Percentiles rank a stretch among this genome's conserved stretches.
phyloP scores from a whole-genome alignment of 2,888 invertebrate species.

The Cynaeus angustus region DNA sequence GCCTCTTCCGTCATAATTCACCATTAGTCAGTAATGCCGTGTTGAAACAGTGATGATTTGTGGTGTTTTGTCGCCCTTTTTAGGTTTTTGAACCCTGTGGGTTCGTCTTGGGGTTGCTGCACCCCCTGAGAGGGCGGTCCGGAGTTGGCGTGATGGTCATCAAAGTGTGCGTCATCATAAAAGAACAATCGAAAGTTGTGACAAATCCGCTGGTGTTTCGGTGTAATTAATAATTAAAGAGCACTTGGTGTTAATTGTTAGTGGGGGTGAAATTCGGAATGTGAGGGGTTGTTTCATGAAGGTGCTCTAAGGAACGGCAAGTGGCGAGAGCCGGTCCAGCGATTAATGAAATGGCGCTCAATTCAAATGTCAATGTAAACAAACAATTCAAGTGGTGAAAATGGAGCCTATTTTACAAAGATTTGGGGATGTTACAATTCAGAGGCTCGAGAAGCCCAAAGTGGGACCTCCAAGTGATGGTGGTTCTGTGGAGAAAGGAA shows the following conservation, averaged over 20 bases:
- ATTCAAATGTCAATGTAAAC: slow-evolving; percentile 63
- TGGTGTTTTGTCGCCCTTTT: slow-evolving; percentile 27
- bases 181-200: slow-evolving; percentile 14
- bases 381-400: slow-evolving; percentile 46
- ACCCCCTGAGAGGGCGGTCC: slow-evolving; percentile 14
- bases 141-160: slow-evolving; percentile 27
- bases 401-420: slow-evolving; percentile 75
- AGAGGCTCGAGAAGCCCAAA: slow-evolving; percentile 71
- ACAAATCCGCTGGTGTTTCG: slow-evolving; percentile 7
- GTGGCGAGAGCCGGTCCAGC: slow-evolving; percentile 58
- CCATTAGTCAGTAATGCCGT: slow-evolving; percentile 27
- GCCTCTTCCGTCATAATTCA: slow-evolving; percentile 19
- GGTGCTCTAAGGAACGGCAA: background rate
- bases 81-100: slow-evolving; percentile 7
- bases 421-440: slow-evolving; percentile 77
- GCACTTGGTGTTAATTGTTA: slow-evolving; percentile 11
- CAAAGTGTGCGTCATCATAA: slow-evolving; percentile 22
- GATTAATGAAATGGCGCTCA: slow-evolving; percentile 62
- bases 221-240: slow-evolving; percentile 23
- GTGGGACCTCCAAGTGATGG: slow-evolving; percentile 58
- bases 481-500: slow-evolving; percentile 55
- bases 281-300: slow-evolving; percentile 13
- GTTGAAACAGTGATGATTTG: slow-evolving; percentile 12
- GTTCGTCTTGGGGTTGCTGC: background rate
- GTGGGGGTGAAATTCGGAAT: slow-evolving; percentile 13